Base-by-base conservation (phyloP, 2,888 invertebrate genomes). In the Drosophila imparisetae region DNA sequence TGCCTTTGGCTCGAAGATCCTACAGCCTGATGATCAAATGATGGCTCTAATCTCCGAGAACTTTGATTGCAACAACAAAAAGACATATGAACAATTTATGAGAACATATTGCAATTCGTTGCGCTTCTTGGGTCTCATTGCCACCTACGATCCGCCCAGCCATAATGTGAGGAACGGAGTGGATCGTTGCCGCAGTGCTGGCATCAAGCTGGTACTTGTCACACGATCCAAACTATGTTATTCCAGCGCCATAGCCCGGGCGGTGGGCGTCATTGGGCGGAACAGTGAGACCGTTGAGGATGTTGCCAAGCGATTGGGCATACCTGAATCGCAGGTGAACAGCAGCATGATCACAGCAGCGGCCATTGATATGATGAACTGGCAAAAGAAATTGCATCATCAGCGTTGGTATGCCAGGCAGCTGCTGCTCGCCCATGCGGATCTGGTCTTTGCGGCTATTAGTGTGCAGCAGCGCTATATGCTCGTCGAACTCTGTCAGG, bases 201-300 rank as follows among this genome's bases (percentile, higher is more conserved):
- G 90, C 36, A 83, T 86, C n/a, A 86, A 86, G n/a, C 49, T 86
- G 13, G 64, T 87, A 0, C 1, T 84, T 1, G 15, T 67, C 1
- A 81, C 87, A 2, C 27, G 38, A 0, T 8, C 18, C 0, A 30
- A 52, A 1, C 18, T 49, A 0, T 34, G 8, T 0, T 49, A 45
- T 5, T 58, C 88, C 0, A 50, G 38, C 15, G 63, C 78, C 6
- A 29, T 86, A 7, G 88, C 90, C 36, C 38, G 32, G 13, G 27
- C 74, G 1, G 68, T 78, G 34, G 86, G 88, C 10, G 27, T 89
- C 13, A 48, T 87, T 30, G 34, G 49, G 1, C 18, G 21, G 0
- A 1, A 38, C 6, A 29, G 49, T 45, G 61, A 69, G 7, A 48
- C 63, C 4, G 18, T 70, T 4, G 61, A 66, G 21, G 66, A 75